Base-by-base conservation (phyloP, 2,797 vertebrate species). In the Argyrosomus regius region DNA sequence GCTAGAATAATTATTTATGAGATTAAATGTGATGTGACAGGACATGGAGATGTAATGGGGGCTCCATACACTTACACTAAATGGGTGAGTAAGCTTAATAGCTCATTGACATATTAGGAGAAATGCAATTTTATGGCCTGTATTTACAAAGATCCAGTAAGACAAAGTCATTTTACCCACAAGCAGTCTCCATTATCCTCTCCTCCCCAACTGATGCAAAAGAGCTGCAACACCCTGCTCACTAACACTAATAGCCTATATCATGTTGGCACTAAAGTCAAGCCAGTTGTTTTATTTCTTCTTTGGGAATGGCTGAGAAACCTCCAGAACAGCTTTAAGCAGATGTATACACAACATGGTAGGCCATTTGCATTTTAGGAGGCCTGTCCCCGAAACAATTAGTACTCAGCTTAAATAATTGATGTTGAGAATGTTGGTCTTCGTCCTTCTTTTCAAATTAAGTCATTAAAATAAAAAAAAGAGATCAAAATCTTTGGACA, bases 201-300 rank as follows among this genome's bases (percentile, higher is more conserved):
- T 68, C 9, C 58, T 69, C 35, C 41, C 66, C 35, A 46, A 60
- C 76, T 58, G 59, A 77, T 84, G 65, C 49, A 72, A 66, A 84
- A 81, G 28, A 73, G 26, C 68, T 81, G 63, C 72, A 62, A 61
- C 81, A 43, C 4, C 5, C 65, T 52, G 20, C 60, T 73, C 45
- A 43, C 60, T 46, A 48, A 54, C 67, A 24, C 35, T 80, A 67
- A 83, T 62, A 72, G 74, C 76, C 46, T 45, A 2, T 7, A 59
- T 80, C 61, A 31, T 53, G 58, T 74, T 72, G 46, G 54, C 69
- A 46, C 60, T 49, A 39, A 69, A 82, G 75, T 64, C 3, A 5
- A 68, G 24, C 58, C 68, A 53, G 56, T 77, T 80, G 66, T 81
- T 82, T 72, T 63, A 84, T 82, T 18, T 49, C 6, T 53, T 75